Conservation (phyloP, 2,888 invertebrate species). For the Mylabris sibirica region DNA sequence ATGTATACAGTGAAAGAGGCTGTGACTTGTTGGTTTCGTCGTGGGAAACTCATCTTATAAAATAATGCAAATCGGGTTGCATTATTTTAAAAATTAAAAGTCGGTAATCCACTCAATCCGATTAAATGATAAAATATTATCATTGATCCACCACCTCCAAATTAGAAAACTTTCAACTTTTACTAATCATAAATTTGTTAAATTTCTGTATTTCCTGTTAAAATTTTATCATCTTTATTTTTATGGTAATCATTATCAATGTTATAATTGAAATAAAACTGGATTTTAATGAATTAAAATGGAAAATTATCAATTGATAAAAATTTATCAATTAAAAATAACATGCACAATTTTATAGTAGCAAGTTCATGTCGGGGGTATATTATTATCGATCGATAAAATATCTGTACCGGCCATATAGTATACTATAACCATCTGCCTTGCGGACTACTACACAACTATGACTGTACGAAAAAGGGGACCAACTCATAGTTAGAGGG, state of each 20-base stretch:
- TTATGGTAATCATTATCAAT: neutral
- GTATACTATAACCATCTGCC: constrained; percentile 34
- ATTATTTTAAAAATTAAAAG: neutral
- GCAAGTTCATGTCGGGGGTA: constrained; percentile 28
- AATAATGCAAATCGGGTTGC: constrained; percentile 14
- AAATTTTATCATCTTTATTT: neutral
- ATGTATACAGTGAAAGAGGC: constrained; percentile 22
- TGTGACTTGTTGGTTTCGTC: constrained; percentile 18
- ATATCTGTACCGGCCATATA: no score
- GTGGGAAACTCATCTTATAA: constrained; percentile 36
- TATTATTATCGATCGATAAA: constrained; percentile 27
- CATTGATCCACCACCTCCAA: constrained; percentile 5
- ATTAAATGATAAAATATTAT: neutral
- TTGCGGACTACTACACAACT: neutral
- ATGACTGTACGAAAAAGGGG: constrained; percentile 41
- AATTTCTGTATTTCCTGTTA: neutral
- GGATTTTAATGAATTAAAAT: neutral
- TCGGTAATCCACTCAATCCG: neutral
- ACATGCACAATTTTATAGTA: constrained; percentile 22
- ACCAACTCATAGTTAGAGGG: constrained; percentile 37
- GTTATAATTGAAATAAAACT: neutral
- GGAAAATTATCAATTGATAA: neutral
- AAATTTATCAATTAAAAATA: constrained; percentile 22
- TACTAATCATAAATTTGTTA: neutral
- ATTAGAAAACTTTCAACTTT: neutral